phyloP scores from a whole-genome alignment of 1,140 invertebrate species.

The Coenobita brevimanus region DNA sequence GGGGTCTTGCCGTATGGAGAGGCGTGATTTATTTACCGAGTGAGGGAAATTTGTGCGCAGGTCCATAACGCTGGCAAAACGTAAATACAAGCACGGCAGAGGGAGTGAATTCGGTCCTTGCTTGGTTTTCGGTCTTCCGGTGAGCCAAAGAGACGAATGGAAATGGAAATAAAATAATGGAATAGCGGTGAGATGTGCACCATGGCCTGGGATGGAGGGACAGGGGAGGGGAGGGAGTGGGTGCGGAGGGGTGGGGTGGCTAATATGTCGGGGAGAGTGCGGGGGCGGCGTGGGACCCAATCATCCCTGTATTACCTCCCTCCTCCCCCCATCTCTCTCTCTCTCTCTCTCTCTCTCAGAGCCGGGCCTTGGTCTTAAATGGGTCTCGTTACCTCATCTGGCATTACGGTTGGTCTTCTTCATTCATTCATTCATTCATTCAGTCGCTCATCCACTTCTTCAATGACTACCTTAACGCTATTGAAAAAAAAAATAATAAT shows the following conservation, averaged over 20 bases:
- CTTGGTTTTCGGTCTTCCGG: too few relatives aligned
- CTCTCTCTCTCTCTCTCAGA: neutral
- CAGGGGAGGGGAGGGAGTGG: neutral
- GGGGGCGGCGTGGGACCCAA: constrained; percentile 49
- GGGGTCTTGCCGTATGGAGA: constrained; percentile 36
- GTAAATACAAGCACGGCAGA: too few relatives aligned
- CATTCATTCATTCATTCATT: too few relatives aligned
- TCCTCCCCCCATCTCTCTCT: neutral
- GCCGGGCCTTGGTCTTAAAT: neutral
- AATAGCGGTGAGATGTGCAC: neutral
- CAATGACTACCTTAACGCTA: too few relatives aligned
- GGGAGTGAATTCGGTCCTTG: too few relatives aligned
- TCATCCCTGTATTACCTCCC: constrained; percentile 46
- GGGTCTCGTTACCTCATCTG: constrained; percentile 24
- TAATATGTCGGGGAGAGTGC: constrained; percentile 42
- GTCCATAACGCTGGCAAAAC: too few relatives aligned
- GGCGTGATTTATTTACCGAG: constrained; percentile 25
- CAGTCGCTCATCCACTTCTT: too few relatives aligned
- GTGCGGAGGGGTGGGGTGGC: neutral
- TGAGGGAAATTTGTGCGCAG: too few relatives aligned
- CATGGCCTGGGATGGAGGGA: neutral
- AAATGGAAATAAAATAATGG: too few relatives aligned
- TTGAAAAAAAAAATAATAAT: too few relatives aligned
- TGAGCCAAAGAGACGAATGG: too few relatives aligned
- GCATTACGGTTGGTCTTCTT: too few relatives aligned